Evolutionary conservation across 1,140 invertebrate species (phyloP), one percentile per base, ranked within the genome.

Genomic region (Pseudoatta argentina): DNA sequence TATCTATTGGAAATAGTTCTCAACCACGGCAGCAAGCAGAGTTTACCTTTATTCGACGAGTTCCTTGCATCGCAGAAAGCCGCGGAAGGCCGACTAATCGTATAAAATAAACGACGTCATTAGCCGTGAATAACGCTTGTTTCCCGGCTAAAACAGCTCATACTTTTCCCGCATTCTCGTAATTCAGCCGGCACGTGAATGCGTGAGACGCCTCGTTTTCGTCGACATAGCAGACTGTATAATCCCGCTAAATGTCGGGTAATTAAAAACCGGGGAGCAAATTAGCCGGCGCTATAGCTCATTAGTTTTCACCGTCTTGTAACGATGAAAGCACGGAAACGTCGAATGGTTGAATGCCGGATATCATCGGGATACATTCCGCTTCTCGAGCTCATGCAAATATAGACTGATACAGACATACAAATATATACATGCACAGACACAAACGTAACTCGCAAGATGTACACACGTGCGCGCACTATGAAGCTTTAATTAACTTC

Each of bases 181-280:
- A 67, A 76, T 85, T 83, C 48, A 30, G 57, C 83, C 44, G 51
- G 39, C 14, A 39, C 57, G 44, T 21, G 72, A 30, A 61, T 73
- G 61, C 61, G 24, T 57, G 21, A 30, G 53, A 87, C 79, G 44
- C 79, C 81, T 83, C 73, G 51, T 24, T 79, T 71, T 71, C 63
- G 34, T 66, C 21, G 34, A 63, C 34, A 34, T 27, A 16, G 2
- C 34, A 27, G 24, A 18, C 18, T 77, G 18, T 4, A 53, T 59
- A 53, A 57, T 66, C 81, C 53, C 18, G 53, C 66, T 91, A 88
- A 87, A 91, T 87, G 77, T 67, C 63, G 77, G 85, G 81, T 86
- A 91, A 91, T 91, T 91, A 91, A 88, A 91, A 91, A 91, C 30
- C 67, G 55, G 59, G 57, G 61, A 63, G 67, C 77, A 78, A 91